These are phyloP conservation scores for Linyphia triangularis DNA, from an alignment of 2,888 invertebrate species.

Conservation along the genomic window DNA sequence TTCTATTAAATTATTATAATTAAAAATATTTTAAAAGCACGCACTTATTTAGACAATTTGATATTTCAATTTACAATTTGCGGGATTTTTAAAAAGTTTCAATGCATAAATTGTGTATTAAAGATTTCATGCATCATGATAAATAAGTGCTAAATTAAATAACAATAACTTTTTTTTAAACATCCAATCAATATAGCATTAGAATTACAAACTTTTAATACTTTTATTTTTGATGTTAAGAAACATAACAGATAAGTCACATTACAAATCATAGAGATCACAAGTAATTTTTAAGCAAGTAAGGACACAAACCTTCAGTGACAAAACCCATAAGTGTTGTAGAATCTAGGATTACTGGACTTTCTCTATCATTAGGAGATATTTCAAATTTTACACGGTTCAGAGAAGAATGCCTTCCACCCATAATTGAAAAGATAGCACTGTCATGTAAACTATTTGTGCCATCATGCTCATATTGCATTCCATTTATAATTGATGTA, in stretches of 20 bases:
- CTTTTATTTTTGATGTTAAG: no score
- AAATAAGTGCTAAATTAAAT: no score
- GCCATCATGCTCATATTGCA: conserved; percentile 65
- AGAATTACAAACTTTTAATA: no score
- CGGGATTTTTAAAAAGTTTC: no score
- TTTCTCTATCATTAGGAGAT: conserved; percentile 61
- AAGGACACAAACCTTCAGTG: conserved; percentile 41
- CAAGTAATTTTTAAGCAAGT: neutral
- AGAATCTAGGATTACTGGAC: conserved; percentile 64
- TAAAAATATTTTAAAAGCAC: neutral
- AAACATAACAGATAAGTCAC: no score
- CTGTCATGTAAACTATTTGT: conserved; percentile 54
- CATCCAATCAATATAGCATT: no score
- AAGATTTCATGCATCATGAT: no score
- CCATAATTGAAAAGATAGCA: conserved; percentile 64
- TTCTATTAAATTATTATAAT: neutral
- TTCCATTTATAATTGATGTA: conserved; percentile 55
- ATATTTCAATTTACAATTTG: no score
- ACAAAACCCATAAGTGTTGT: conserved; percentile 60
- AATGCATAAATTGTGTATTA: no score
- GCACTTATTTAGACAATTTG: no score
- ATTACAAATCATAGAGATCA: no score
- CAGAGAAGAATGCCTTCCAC: conserved; percentile 50
- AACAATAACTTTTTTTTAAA: no score
- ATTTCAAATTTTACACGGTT: conserved; percentile 54